Percentiles rank a stretch among this genome's conserved stretches.
These are phyloP conservation scores for Pinctada fucata DNA, from an alignment of 2,888 invertebrate species.

Conservation along the genomic window DNA sequence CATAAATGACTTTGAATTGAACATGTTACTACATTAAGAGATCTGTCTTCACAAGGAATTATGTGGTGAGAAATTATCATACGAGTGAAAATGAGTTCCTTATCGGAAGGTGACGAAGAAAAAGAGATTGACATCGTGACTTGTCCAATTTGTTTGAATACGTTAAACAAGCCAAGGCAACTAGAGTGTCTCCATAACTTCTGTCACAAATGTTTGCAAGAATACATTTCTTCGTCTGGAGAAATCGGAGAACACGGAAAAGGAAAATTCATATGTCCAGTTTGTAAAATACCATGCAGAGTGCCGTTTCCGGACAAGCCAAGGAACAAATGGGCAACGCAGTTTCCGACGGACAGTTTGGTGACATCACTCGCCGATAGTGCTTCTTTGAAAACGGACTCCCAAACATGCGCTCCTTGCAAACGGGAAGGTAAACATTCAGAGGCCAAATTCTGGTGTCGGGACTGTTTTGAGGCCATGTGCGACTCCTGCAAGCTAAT, in stretches of 20 bases:
- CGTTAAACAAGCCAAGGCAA: conserved; percentile 13
- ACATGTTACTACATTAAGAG: too few species aligned
- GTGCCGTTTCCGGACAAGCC: background rate
- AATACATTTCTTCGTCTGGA: background rate
- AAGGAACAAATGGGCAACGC: conserved; percentile 10
- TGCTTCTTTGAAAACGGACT: conserved; percentile 9
- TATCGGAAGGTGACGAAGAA: background rate
- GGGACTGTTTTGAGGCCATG: conserved; percentile 21
- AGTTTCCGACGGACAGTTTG: conserved; percentile 11
- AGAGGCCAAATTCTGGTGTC: conserved; percentile 13
- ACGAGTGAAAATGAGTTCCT: too few species aligned
- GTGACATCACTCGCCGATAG: conserved; percentile 9
- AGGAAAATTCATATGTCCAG: conserved; percentile 20
- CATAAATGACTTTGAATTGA: too few species aligned
- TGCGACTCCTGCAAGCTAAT: conserved; percentile 19
- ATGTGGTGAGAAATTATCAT: too few species aligned
- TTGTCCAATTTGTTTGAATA: conserved; percentile 9
- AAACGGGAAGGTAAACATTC: conserved; percentile 12
- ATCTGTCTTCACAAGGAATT: too few species aligned
- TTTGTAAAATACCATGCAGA: conserved; percentile 13
- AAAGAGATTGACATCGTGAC: conserved; percentile 5
- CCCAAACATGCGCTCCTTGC: conserved; percentile 18
- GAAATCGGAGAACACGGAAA: background rate
- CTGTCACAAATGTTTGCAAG: conserved; percentile 16
- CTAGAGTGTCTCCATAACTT: conserved; percentile 27